Conservation (phyloP, 2,888 invertebrate genomes). For the Carpatolechia fugitivella region DNA sequence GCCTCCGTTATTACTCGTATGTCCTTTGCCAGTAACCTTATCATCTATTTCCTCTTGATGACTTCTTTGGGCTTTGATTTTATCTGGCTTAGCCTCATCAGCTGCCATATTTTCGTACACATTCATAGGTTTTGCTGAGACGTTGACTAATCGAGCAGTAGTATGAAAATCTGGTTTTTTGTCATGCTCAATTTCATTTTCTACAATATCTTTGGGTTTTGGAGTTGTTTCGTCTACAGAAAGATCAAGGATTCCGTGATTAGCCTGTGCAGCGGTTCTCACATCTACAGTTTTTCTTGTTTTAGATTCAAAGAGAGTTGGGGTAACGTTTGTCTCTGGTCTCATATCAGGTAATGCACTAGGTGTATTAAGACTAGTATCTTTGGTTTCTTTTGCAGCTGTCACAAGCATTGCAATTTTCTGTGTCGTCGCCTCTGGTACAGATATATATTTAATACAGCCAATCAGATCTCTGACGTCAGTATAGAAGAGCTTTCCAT, state of each 20-base stretch:
- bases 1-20: slow-evolving; percentile 34
- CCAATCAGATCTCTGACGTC: slow-evolving; percentile 60
- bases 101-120: slow-evolving; percentile 58
- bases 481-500: slow-evolving; percentile 65
- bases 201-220: slow-evolving; percentile 20
- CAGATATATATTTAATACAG: slow-evolving; percentile 29
- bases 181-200: slow-evolving; percentile 23
- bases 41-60: slow-evolving; percentile 41
- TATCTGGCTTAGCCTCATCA: slow-evolving; percentile 65
- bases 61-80: slow-evolving; percentile 54
- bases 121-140: slow-evolving; percentile 57
- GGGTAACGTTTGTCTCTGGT: slow-evolving; percentile 11
- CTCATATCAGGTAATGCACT: neutral
- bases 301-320: slow-evolving; percentile 15
- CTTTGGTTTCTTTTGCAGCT: slow-evolving; percentile 15
- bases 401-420: slow-evolving; percentile 11
- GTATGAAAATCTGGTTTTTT: slow-evolving; percentile 42
- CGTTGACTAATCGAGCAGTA: slow-evolving; percentile 62
- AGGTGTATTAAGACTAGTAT: slow-evolving; percentile 5
- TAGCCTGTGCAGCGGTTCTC: slow-evolving; percentile 16
- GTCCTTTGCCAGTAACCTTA: slow-evolving; percentile 32
- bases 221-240: slow-evolving; percentile 25
- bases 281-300: neutral
- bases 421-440: neutral
- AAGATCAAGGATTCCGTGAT: slow-evolving; percentile 32